Evolutionary conservation across 2,113 vertebrate species (phyloP).

Genomic region (Hylia prasina): DNA sequence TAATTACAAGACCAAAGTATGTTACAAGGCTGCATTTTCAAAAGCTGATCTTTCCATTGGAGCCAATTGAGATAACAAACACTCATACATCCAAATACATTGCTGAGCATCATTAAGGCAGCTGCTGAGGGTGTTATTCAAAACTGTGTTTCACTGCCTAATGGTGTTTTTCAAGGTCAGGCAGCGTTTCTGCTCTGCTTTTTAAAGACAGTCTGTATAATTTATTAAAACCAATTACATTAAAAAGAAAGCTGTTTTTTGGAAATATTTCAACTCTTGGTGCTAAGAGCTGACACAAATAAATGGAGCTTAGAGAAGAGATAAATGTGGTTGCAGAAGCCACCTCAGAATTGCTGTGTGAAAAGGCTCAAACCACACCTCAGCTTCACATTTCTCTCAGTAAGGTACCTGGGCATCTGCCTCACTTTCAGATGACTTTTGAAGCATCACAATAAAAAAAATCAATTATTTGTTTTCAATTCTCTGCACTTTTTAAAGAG

Average conservation of each 20-base stretch:
- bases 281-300: background rate
- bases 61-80: background rate
- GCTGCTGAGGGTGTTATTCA: background rate
- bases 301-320: background rate
- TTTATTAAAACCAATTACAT: background rate
- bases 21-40: background rate
- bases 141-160: background rate
- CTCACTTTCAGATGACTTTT: background rate
- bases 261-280: background rate
- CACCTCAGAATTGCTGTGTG: background rate
- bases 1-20: constrained; percentile 11
- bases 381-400: background rate
- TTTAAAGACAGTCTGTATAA: background rate
- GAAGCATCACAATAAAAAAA: background rate
- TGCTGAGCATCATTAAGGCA: background rate
- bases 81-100: background rate
- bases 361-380: background rate
- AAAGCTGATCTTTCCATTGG: constrained; percentile 6
- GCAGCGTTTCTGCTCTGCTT: background rate
- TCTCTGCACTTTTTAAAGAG: background rate
- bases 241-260: background rate
- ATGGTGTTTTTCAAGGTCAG: background rate
- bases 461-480: background rate
- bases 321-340: background rate
- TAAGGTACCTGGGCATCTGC: background rate